These are phyloP conservation scores for Eolophus roseicapilla DNA, from an alignment of 2,113 vertebrate species.

Conservation along the genomic window DNA sequence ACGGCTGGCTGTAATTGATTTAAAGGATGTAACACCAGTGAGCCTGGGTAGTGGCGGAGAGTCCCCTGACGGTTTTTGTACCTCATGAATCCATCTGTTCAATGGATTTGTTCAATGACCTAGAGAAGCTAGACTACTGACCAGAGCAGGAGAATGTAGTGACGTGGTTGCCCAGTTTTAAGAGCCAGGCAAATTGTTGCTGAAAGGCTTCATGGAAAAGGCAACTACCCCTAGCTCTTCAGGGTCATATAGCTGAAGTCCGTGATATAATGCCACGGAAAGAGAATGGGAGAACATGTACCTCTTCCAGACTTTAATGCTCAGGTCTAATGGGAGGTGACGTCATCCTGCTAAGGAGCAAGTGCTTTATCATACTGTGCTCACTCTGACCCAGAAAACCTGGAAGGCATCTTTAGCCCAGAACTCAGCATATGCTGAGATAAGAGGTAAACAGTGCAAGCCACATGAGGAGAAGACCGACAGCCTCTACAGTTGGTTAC, in stretches of 20 bases:
- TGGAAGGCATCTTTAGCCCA: not conserved
- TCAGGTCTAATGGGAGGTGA: not conserved
- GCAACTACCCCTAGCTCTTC: not conserved
- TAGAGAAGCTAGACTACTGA: constrained; percentile 3
- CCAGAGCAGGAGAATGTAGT: not conserved
- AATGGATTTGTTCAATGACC: not conserved
- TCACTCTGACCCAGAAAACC: not conserved
- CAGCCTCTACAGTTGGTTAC: not conserved
- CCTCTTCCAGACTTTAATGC: not conserved
- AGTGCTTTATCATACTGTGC: not conserved
- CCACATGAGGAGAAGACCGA: not conserved
- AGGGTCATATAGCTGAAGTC: not conserved
- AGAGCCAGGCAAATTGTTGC: not conserved
- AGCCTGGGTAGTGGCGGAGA: not conserved
- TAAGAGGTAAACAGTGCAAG: not conserved
- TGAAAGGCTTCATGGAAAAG: not conserved
- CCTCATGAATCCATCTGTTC: not conserved
- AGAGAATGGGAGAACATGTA: not conserved
- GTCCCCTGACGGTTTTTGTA: not conserved
- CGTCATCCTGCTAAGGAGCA: not conserved
- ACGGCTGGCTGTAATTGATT: not conserved
- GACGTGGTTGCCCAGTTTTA: not conserved
- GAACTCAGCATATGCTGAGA: not conserved
- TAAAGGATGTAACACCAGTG: not conserved
- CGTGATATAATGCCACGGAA: rapidly evolving